Conservation (phyloP, 2,113 vertebrate species). For the Lates calcarifer region DNA sequence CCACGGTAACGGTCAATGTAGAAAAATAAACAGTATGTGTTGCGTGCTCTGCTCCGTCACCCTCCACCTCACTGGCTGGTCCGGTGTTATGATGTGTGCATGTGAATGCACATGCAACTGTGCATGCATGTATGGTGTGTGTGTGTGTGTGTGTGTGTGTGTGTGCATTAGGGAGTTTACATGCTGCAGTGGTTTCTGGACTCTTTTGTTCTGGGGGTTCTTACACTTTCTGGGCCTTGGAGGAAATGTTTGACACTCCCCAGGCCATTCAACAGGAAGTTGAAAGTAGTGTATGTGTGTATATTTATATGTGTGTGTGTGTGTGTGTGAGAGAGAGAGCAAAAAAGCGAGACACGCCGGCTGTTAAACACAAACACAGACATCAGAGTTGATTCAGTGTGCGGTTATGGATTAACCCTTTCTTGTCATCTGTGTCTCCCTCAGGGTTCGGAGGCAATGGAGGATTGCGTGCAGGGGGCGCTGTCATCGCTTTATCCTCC, state of each 20-base stretch:
- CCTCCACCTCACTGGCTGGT: conserved; percentile 53
- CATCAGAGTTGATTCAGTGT: conserved; percentile 53
- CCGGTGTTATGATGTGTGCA: conserved; percentile 21
- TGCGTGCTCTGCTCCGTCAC: conserved; percentile 54
- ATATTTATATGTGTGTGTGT: conserved; percentile 24
- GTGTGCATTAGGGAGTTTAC: conserved; percentile 24
- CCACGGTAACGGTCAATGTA: conserved; percentile 65
- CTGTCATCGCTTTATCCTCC: conserved; percentile 93
- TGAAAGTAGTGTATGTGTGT: conserved; percentile 51
- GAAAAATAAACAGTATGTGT: conserved; percentile 77
- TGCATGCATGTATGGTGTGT: conserved; percentile 12
- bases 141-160: conserved; percentile 14
- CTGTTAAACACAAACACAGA: conserved; percentile 68
- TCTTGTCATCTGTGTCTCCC: conserved; percentile 14
- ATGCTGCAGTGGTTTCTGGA: conserved; percentile 8
- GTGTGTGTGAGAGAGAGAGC: conserved; percentile 43
- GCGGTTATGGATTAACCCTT: conserved; percentile 61
- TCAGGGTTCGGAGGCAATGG: conserved; percentile 93
- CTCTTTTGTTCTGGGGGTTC: conserved; percentile 62
- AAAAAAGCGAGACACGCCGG: conserved; percentile 53
- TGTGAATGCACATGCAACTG: not conserved
- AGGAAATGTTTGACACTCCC: conserved; percentile 79
- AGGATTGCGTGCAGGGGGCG: conserved; percentile 95
- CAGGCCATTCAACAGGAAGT: conserved; percentile 80
- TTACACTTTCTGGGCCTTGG: conserved; percentile 36